Conservation (phyloP, 2,797 vertebrate species). For the Poeciliopsis paucimaculata region DNA sequence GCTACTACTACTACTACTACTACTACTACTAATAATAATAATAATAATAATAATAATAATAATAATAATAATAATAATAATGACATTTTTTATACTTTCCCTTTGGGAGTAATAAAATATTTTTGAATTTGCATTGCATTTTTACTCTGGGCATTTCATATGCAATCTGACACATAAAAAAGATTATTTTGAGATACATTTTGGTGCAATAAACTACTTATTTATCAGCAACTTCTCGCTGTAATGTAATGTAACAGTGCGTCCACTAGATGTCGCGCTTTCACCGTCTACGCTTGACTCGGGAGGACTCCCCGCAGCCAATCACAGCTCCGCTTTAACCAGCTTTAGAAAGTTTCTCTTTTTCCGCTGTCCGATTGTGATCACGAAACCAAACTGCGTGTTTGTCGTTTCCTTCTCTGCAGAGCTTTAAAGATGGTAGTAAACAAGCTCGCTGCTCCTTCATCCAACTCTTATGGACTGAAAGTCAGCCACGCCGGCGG, state of each 20-base stretch:
- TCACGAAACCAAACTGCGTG: neutral
- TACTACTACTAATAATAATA: no score
- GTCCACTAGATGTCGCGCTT: slow-evolving; percentile 60
- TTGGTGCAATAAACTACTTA: neutral
- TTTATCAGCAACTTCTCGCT: neutral
- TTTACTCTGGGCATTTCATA: no score
- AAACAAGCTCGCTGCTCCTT: neutral
- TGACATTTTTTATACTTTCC: no score
- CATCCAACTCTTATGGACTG: neutral
- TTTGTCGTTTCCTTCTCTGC: no score
- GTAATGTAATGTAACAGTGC: slow-evolving; percentile 3
- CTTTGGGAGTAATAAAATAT: no score
- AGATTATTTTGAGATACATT: neutral
- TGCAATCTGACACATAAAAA: neutral
- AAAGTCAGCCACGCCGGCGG: slow-evolving; percentile 3
- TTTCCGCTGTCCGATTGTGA: slow-evolving; percentile 3
- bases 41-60: no score
- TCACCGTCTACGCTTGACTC: slow-evolving; percentile 21
- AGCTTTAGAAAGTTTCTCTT: slow-evolving; percentile 39
- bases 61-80: no score
- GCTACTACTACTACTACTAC: no score
- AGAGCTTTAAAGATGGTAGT: slow-evolving; percentile 29
- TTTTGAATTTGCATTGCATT: no score
- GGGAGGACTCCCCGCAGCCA: slow-evolving; percentile 48
- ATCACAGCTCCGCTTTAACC: slow-evolving; percentile 48